phyloP scores from a whole-genome alignment of 2,797 vertebrate species.

The Coccyzus lansbergi region DNA sequence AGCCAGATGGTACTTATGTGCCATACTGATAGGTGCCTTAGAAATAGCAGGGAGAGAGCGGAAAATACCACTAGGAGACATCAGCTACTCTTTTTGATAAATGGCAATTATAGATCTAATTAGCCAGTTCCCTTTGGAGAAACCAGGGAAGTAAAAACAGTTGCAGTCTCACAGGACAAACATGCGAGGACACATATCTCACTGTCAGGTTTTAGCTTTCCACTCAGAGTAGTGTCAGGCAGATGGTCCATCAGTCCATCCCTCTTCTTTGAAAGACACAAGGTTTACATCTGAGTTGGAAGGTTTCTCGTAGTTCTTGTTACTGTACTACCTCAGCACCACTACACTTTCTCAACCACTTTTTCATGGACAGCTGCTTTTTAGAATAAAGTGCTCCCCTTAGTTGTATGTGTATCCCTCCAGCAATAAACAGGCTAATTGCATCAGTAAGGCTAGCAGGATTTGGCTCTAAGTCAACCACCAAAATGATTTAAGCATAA shows the following conservation, averaged over 20 bases:
- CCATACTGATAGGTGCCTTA: slow-evolving; percentile 13
- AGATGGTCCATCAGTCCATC: not conserved
- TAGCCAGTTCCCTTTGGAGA: not conserved
- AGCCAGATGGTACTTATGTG: slow-evolving; percentile 45
- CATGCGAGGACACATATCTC: not conserved
- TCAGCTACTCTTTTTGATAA: slow-evolving; percentile 43
- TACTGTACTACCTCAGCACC: not conserved
- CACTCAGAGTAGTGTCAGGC: not conserved
- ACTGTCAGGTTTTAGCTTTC: not conserved
- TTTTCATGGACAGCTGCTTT: not conserved
- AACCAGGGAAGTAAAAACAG: not conserved
- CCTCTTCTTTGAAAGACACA: not conserved
- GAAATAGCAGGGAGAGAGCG: not conserved
- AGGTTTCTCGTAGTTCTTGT: not conserved
- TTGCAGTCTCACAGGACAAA: not conserved
- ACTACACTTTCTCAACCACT: not conserved
- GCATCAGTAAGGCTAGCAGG: slow-evolving; percentile 32
- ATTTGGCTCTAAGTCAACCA: slow-evolving; percentile 46
- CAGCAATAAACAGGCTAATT: slow-evolving; percentile 49
- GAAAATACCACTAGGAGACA: not conserved
- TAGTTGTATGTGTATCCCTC: slow-evolving; percentile 38
- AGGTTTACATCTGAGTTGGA: not conserved
- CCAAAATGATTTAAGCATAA: not conserved
- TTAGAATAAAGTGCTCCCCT: slow-evolving; percentile 22
- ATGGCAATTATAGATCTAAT: not conserved